These are phyloP conservation scores for Leucophora obtusa DNA, from an alignment of 2,888 invertebrate genomes.

Conservation along the genomic window DNA sequence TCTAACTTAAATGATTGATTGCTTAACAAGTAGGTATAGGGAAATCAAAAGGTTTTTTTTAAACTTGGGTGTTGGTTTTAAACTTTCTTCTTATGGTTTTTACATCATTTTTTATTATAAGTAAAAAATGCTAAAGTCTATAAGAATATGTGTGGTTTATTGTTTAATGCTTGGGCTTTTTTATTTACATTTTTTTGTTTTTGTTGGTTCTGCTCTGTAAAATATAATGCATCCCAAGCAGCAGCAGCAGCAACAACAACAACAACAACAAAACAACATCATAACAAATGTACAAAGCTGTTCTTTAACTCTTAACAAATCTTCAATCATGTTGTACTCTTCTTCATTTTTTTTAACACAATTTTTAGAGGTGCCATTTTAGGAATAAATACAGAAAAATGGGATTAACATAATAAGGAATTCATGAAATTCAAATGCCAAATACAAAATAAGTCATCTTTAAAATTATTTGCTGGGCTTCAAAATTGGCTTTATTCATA, in stretches of 20 bases:
- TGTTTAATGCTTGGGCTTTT: slow-evolving; percentile 16
- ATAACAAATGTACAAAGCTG: slow-evolving; percentile 52
- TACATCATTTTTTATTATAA: too few species aligned
- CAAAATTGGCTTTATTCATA: too few species aligned
- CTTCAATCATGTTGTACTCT: slow-evolving; percentile 47
- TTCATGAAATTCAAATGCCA: too few species aligned
- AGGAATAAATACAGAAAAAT: not conserved
- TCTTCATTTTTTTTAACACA: slow-evolving; percentile 5
- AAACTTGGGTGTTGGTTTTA: not conserved
- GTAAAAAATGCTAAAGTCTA: not conserved
- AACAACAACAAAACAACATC: slow-evolving; percentile 4
- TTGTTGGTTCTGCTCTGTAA: slow-evolving; percentile 52
- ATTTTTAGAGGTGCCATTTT: not conserved
- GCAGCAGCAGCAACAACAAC: slow-evolving; percentile 2
- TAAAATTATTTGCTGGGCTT: too few species aligned
- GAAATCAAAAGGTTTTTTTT: slow-evolving; percentile 41
- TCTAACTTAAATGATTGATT: slow-evolving; percentile 55
- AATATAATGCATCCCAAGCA: slow-evolving; percentile 37
- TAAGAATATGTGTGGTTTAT: slow-evolving; percentile 41
- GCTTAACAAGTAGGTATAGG: slow-evolving; percentile 43
- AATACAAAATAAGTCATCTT: too few species aligned
- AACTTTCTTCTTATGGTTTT: slow-evolving; percentile 51
- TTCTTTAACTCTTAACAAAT: slow-evolving; percentile 61
- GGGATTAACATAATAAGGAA: not conserved
- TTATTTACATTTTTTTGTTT: slow-evolving; percentile 14